Conservation (phyloP, 2,113 vertebrate genomes). For the Nibea coibor region DNA sequence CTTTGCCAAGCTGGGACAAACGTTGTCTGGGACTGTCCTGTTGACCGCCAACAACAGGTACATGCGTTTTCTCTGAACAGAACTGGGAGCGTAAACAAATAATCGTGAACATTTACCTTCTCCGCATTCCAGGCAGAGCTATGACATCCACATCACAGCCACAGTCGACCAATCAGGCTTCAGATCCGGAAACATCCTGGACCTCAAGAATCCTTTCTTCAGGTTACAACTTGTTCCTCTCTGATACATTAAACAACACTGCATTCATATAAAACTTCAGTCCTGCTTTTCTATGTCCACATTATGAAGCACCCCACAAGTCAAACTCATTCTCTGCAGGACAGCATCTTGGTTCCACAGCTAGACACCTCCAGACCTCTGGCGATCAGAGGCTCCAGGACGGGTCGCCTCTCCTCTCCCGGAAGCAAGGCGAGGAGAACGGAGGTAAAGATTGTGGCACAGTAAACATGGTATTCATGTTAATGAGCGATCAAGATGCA, state of each 20-base stretch:
- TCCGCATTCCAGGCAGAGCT: conserved; percentile 82
- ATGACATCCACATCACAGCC: conserved; percentile 86
- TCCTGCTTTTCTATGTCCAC: too few species aligned
- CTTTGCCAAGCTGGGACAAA: conserved; percentile 86
- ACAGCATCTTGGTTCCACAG: conserved; percentile 19
- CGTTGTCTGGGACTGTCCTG: conserved; percentile 84
- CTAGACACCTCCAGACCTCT: background rate
- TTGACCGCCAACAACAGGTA: conserved; percentile 84
- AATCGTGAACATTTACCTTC: background rate
- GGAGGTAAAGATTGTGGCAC: background rate
- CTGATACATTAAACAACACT: background rate
- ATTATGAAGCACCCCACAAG: background rate
- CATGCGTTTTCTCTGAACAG: background rate
- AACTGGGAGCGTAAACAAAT: background rate
- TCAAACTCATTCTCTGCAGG: conserved; percentile 26
- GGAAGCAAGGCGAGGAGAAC: background rate
- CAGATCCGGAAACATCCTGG: conserved; percentile 85
- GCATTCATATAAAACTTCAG: too few species aligned
- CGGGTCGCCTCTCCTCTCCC: background rate
- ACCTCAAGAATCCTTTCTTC: conserved; percentile 88
- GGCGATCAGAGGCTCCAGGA: too few species aligned
- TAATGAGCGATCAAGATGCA: background rate
- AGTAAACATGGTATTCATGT: background rate
- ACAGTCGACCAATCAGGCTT: conserved; percentile 87
- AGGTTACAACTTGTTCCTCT: conserved; percentile 62